phyloP scores from a whole-genome alignment of 2,888 invertebrate genomes.

The Euplagia quadripunctaria region DNA sequence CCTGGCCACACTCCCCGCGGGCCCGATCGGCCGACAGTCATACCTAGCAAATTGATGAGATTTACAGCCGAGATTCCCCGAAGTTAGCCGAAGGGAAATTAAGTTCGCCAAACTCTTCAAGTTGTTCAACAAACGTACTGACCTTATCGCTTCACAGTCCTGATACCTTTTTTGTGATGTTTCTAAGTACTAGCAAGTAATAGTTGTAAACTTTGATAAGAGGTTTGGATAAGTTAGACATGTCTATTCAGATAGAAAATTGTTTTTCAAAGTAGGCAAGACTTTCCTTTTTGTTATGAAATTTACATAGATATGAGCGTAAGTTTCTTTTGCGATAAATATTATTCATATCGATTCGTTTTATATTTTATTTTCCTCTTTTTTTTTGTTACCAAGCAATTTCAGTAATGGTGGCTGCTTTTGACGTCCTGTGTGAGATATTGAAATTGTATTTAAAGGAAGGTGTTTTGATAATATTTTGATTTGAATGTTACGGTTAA shows the following conservation, averaged over 20 bases:
- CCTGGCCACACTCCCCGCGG: slow-evolving; percentile 66
- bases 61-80: slow-evolving; percentile 77
- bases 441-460: not conserved
- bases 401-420: not conserved
- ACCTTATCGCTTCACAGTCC: slow-evolving; percentile 64
- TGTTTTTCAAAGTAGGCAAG: slow-evolving; percentile 13
- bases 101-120: slow-evolving; percentile 75
- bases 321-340: not conserved
- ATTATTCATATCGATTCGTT: not conserved
- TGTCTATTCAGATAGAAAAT: slow-evolving; percentile 18
- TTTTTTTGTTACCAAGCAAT: not conserved
- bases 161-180: slow-evolving; percentile 48
- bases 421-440: not conserved
- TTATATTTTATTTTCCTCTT: slow-evolving; percentile 1
- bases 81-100: slow-evolving; percentile 82
- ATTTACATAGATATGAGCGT: slow-evolving; percentile 1
- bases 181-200: slow-evolving; percentile 25
- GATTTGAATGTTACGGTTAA: no score
- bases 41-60: slow-evolving; percentile 81
- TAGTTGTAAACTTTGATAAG: slow-evolving; percentile 42
- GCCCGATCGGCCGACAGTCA: slow-evolving; percentile 61
- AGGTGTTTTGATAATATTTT: not conserved
- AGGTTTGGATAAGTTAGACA: slow-evolving; percentile 26
- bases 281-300: slow-evolving; percentile 11
- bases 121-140: slow-evolving; percentile 65